A percentile compares a stretch with the other conserved stretches of the same genome.
These are phyloP conservation scores for Chiloscyllium plagiosum DNA, from an alignment of 2,113 vertebrate genomes.

Conservation along the genomic window DNA sequence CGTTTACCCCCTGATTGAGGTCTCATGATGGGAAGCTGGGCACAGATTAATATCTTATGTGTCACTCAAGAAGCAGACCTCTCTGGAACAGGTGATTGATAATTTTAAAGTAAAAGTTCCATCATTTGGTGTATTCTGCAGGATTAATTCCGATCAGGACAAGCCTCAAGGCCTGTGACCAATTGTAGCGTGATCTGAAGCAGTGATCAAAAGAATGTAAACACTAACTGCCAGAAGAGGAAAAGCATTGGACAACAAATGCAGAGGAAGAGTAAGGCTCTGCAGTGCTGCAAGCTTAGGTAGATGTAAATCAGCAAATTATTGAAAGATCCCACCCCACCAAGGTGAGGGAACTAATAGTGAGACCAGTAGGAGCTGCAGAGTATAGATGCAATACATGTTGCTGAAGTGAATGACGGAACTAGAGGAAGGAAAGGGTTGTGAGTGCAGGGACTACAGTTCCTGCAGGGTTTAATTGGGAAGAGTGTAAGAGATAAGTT, in stretches of 20 bases:
- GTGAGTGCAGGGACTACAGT: not conserved
- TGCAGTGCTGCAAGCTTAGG: not conserved
- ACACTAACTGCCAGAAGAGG: not conserved
- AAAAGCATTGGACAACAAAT: not conserved
- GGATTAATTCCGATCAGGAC: not conserved
- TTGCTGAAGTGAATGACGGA: not conserved
- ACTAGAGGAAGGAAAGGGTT: not conserved
- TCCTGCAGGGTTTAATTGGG: not conserved
- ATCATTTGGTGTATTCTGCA: not conserved
- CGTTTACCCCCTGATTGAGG: not conserved
- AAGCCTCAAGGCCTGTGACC: not conserved
- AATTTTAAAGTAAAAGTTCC: not conserved
- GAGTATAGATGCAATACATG: not conserved
- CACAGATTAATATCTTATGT: not conserved
- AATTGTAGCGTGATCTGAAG: not conserved
- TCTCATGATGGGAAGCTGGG: not conserved
- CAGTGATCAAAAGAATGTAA: not conserved
- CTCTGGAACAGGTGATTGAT: not conserved
- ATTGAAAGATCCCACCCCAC: not conserved
- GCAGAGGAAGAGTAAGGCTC: not conserved
- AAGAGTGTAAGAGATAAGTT: not conserved
- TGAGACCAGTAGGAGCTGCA: not conserved
- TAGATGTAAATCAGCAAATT: not conserved
- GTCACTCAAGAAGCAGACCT: not conserved
- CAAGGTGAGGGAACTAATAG: not conserved